Percentiles rank a stretch among this genome's conserved stretches.
Evolutionary conservation across 2,888 invertebrate species (phyloP).

Genomic region (Plusia festucae): DNA sequence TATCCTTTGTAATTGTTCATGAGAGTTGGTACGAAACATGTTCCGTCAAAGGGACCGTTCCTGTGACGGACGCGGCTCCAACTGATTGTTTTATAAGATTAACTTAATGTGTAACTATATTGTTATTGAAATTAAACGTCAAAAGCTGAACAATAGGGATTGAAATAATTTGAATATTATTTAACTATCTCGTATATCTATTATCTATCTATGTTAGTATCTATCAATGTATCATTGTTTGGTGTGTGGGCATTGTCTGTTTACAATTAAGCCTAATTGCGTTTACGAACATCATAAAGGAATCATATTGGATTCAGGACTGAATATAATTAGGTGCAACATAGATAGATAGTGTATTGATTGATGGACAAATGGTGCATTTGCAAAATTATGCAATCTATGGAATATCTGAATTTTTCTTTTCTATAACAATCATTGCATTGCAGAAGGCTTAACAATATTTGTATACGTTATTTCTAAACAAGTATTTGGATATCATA

Average conservation of each 20-base stretch:
- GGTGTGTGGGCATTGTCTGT: constrained; percentile 1
- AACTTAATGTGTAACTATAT: not conserved
- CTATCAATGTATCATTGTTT: not conserved
- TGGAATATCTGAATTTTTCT: too few species aligned
- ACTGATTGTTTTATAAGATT: constrained; percentile 2
- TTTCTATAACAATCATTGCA: too few species aligned
- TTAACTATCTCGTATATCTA: too few species aligned
- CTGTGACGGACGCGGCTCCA: not conserved
- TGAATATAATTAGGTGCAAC: not conserved
- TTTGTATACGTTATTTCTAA: too few species aligned
- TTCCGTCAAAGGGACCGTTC: constrained; percentile 1
- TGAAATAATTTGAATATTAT: not conserved
- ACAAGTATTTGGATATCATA: too few species aligned
- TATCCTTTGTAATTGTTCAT: constrained; percentile 25
- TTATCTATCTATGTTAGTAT: too few species aligned
- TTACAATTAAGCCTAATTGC: not conserved
- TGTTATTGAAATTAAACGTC: not conserved
- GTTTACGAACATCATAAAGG: not conserved
- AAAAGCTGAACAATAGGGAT: not conserved
- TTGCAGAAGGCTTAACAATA: too few species aligned
- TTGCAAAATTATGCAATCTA: too few species aligned
- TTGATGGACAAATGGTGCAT: not conserved
- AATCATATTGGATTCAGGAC: not conserved
- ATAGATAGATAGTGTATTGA: not conserved
- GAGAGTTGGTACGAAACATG: constrained; percentile 20